A percentile compares a stretch with the other conserved stretches of the same genome.
These are phyloP conservation scores for Urocitellus parryii DNA, from an alignment of 2,113 vertebrate species.

Conservation along the genomic window DNA sequence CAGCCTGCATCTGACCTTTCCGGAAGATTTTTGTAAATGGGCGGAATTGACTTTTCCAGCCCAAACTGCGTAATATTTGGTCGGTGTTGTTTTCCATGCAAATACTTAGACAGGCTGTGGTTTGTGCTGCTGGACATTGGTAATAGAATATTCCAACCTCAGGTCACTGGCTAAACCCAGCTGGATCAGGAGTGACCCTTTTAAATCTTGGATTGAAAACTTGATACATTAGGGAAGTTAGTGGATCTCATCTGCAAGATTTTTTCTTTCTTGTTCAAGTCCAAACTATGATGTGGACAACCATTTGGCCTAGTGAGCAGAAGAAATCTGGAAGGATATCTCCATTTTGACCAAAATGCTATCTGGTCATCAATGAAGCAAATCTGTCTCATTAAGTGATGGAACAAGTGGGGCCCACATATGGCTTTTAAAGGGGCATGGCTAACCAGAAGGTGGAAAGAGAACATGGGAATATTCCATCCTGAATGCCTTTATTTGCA, in stretches of 20 bases:
- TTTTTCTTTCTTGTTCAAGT: slow-evolving; percentile 44
- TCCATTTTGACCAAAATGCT: slow-evolving; percentile 15
- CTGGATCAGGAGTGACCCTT: slow-evolving; percentile 57
- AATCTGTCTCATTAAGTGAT: not conserved
- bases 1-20: slow-evolving; percentile 75
- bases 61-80: slow-evolving; percentile 74
- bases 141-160: slow-evolving; percentile 57
- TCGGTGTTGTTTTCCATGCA: slow-evolving; percentile 68
- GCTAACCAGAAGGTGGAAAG: not conserved
- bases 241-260: slow-evolving; percentile 50
- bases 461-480: rapidly evolving
- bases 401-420: not conserved
- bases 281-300: slow-evolving; percentile 45
- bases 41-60: slow-evolving; percentile 49
- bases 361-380: not conserved
- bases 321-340: not conserved
- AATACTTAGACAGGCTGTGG: slow-evolving; percentile 72
- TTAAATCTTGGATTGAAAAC: slow-evolving; percentile 56
- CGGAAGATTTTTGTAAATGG: slow-evolving; percentile 70
- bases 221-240: slow-evolving; percentile 60
- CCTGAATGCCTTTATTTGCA: not conserved
- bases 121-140: slow-evolving; percentile 42
- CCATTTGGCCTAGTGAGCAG: not conserved
- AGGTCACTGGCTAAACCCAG: slow-evolving; percentile 62
- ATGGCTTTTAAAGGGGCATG: not conserved